A percentile compares a stretch with the other conserved stretches of the same genome.
Conservation (phyloP, 2,888 invertebrate species). For the Terebella lapidaria region DNA sequence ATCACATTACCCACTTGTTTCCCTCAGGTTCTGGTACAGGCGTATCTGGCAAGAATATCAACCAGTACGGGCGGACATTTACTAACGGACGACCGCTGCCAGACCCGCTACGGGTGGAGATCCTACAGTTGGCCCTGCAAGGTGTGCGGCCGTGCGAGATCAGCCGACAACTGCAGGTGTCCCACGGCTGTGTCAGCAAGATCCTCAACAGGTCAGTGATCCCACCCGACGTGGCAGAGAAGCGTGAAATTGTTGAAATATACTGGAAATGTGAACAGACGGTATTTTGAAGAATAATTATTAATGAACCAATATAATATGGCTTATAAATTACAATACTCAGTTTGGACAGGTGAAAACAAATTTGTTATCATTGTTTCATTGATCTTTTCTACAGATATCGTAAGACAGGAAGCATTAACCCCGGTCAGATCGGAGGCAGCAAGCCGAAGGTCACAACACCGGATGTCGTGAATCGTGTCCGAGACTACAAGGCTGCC, state of each 20-base stretch:
- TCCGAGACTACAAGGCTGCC: conserved; percentile 47
- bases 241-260: too few relatives aligned
- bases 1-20: too few relatives aligned
- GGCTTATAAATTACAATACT: too few relatives aligned
- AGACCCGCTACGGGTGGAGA: conserved; percentile 49
- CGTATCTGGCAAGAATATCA: conserved; percentile 47
- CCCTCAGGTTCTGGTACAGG: too few relatives aligned
- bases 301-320: too few relatives aligned
- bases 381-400: conserved; percentile 34
- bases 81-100: conserved; percentile 53
- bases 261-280: too few relatives aligned
- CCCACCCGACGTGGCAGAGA: too few relatives aligned
- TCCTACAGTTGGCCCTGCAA: conserved; percentile 50
- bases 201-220: conserved; percentile 47
- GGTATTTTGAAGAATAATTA: too few relatives aligned
- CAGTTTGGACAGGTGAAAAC: neutral
- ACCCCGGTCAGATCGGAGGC: conserved; percentile 53
- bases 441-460: conserved; percentile 54
- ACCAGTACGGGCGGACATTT: conserved; percentile 52
- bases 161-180: conserved; percentile 50
- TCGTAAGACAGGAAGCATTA: conserved; percentile 52
- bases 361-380: too few relatives aligned
- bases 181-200: conserved; percentile 53
- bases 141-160: conserved; percentile 53
- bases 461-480: conserved; percentile 48